Conservation (phyloP, 2,888 invertebrate species). For the Oligia latruncula region DNA sequence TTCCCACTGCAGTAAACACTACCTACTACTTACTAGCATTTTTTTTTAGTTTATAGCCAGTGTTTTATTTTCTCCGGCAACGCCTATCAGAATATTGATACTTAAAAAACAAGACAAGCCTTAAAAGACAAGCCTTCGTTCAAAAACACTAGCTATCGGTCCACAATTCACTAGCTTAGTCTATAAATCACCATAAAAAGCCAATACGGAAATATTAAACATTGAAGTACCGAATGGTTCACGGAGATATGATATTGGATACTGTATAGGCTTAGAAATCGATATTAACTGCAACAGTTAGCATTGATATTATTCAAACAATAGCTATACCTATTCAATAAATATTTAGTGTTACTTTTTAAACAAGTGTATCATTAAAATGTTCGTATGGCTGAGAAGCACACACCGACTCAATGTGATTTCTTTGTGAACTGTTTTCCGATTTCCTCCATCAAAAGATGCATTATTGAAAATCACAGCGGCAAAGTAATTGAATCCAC, state of each 20-base stretch:
- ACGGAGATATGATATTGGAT: slow-evolving; percentile 41
- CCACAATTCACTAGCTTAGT: slow-evolving; percentile 40
- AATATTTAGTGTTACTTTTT: slow-evolving; percentile 6
- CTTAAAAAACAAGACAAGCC: too few relatives aligned
- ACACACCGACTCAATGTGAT: not conserved
- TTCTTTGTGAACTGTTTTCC: not conserved
- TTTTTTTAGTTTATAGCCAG: not conserved
- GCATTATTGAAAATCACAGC: not conserved
- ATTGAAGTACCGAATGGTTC: slow-evolving; percentile 37
- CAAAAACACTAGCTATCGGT: slow-evolving; percentile 1
- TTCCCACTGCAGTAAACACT: not conserved
- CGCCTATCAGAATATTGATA: not conserved
- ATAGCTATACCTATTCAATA: not conserved
- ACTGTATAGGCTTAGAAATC: slow-evolving; percentile 40
- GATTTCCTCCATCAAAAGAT: not conserved
- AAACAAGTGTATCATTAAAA: not conserved
- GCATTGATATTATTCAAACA: slow-evolving; percentile 10
- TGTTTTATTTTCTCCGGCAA: not conserved
- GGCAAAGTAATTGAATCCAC: not conserved
- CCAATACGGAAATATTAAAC: slow-evolving; percentile 48
- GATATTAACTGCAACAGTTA: slow-evolving; percentile 29
- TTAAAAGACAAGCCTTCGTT: not conserved
- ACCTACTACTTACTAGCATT: too few relatives aligned
- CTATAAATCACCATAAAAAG: slow-evolving; percentile 45
- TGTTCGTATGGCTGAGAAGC: not conserved